Evolutionary conservation across 2,113 vertebrate species (phyloP), one percentile per base, ranked within the genome.

Genomic region (Morone saxatilis): DNA sequence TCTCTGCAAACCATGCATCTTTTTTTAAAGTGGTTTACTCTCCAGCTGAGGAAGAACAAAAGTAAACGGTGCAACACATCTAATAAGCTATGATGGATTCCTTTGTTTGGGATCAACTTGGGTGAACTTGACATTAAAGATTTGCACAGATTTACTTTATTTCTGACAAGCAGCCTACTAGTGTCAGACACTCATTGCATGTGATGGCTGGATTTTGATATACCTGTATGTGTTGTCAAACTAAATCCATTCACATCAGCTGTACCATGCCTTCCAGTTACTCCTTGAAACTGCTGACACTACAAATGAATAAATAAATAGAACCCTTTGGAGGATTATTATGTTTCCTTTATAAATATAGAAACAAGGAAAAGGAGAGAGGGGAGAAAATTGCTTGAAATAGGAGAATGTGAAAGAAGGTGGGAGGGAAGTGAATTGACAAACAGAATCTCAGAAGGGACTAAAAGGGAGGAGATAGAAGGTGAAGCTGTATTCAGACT

Each of bases 291-390:
- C 51, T 61, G 67, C 68, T 77, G 70, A 82, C 12, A 56, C 59
- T 6, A 13, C 59, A 66, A 63, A 81, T 86, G 45, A 84, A 84
- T 82, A 84, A 85, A 88, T 80, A 86, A 81, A 80, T 74, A 71
- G 3, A 62, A 31, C 10, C 67, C 48, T 22, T 76, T 78, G 65
- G 67, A 88, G 78, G 76, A 78, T 90, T 63, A 84, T 82, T 73
- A 38, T 78, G 72, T 79, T 79, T 65, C 65, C 43, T 56, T 38
- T 31, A 13, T 60, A 68, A 78, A 78, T 81, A 56, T 76, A 74
- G 81, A 85, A 48, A 81, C 38, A 74, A 14, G 16, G 22, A 50
- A 78, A 79, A 68, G 19, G 9, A 40, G 50, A 57, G 54, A 70
- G 38, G 43, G 9, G 45, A 20, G 19, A 38, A 71, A 62, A 48